Base-by-base conservation (phyloP, 2,113 vertebrate genomes). In the Thunnus maccoyii region DNA sequence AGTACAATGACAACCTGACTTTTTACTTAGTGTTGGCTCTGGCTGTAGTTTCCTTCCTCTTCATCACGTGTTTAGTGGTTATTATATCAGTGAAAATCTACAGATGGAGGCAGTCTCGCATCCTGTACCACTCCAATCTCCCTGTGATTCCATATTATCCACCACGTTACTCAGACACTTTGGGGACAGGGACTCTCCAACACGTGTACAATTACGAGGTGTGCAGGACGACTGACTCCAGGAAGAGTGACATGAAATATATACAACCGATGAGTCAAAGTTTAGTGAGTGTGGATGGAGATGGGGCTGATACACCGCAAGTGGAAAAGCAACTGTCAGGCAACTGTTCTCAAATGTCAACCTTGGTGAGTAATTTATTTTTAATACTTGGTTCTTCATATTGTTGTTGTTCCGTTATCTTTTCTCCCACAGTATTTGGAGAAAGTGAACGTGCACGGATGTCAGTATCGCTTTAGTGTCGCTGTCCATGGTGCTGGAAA, bases 201-300 rank as follows among this genome's bases (percentile, higher is more conserved):
- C 87, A 81, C 25, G 69, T 82, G 48, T 69, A 71, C 54, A 83
- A 81, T 75, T 86, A 81, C 55, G 80, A 86, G 36, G 36, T 41
- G 36, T 41, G 36, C 36, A 41, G 36, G 36, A 41, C 36, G 36
- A 41, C 36, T 41, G 36, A 41, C 36, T 41, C 36, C 36, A 41
- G 36, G 9, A 41, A 41, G 36, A 51, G 36, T 22, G 60, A 85
- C 90, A 62, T 46, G 91, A 22, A 69, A 41, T 41, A 41, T 41
- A 41, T 41, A 6, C 36, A 41, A 41, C 36, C 36, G 36, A 81
- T 66, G 7, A 78, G 36, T 83, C 80, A 67, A 72, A 88, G 66
- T 78, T 72, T 90, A 57, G 64, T 86, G 4, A 86, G 72, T 71
- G 82, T 88, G 22, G 84, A 88, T 41, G 84, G 79, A 57, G 50